Percentiles rank a stretch among this genome's conserved stretches.
These are phyloP conservation scores for Macquaria ambigua DNA, from an alignment of 2,113 vertebrate species.

Conservation along the genomic window DNA sequence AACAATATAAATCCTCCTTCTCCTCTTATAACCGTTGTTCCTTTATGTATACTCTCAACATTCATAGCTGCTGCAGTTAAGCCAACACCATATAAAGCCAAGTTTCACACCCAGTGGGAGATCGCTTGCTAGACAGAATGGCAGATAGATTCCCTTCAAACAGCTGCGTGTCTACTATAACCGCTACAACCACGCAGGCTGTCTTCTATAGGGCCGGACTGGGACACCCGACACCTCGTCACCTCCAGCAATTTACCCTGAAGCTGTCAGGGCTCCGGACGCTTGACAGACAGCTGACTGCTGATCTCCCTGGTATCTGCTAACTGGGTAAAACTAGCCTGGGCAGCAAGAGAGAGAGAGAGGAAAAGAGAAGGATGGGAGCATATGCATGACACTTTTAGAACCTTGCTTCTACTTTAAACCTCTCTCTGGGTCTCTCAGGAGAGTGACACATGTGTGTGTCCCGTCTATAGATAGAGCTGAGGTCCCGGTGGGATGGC, in stretches of 20 bases:
- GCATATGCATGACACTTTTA: constrained; percentile 70
- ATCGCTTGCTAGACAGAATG: constrained; percentile 12
- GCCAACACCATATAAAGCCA: constrained; percentile 6
- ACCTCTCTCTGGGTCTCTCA: constrained; percentile 70
- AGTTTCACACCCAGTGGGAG: constrained; percentile 18
- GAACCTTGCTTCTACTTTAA: constrained; percentile 64
- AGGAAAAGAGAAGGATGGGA: constrained; percentile 43
- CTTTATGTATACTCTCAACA: constrained; percentile 1
- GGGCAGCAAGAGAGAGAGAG: constrained; percentile 4
- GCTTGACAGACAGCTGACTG: constrained; percentile 75
- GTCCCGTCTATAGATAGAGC: constrained; percentile 70
- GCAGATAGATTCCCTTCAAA: constrained; percentile 48
- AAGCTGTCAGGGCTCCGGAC: constrained; percentile 54
- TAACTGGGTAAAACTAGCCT: constrained; percentile 70
- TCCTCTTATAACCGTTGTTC: neutral
- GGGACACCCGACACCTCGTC: constrained; percentile 69
- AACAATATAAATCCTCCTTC: constrained; percentile 26
- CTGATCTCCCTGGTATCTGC: constrained; percentile 75
- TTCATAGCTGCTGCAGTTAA: neutral
- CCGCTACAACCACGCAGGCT: constrained; percentile 12
- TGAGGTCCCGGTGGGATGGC: constrained; percentile 49
- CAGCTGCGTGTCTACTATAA: constrained; percentile 61
- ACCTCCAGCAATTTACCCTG: constrained; percentile 46
- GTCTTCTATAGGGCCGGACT: constrained; percentile 16
- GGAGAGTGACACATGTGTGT: constrained; percentile 55